These are phyloP conservation scores for Laspeyria flexula DNA, from an alignment of 2,888 invertebrate species.

Conservation along the genomic window DNA sequence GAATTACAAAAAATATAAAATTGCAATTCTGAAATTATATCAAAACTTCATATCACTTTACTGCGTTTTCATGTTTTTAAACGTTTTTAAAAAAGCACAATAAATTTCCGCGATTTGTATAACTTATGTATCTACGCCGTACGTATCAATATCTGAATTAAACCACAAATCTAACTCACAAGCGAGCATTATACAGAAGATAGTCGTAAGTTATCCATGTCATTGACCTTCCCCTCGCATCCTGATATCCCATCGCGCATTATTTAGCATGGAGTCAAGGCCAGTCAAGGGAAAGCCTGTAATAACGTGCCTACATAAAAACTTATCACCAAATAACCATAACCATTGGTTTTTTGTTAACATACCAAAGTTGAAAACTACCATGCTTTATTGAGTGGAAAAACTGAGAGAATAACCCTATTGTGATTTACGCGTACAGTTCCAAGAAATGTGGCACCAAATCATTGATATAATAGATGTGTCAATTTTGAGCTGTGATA, in stretches of 20 bases:
- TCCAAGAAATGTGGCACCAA: constrained; percentile 1
- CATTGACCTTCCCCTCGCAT: constrained; percentile 35
- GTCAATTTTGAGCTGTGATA: no score
- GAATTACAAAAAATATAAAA: no score
- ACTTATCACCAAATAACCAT: constrained; percentile 48
- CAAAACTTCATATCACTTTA: no score
- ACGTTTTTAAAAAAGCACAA: no score
- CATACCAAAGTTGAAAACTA: constrained; percentile 28
- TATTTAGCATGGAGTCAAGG: constrained; percentile 44
- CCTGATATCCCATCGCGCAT: constrained; percentile 29
- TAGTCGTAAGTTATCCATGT: constrained; percentile 6
- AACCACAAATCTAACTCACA: not conserved
- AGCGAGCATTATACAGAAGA: not conserved
- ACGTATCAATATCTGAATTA: not conserved
- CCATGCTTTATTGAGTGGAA: constrained; percentile 31
- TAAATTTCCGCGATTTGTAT: no score
- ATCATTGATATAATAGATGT: not conserved
- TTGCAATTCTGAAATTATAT: no score
- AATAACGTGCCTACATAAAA: constrained; percentile 46
- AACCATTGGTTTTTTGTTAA: constrained; percentile 37
- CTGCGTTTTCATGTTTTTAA: no score
- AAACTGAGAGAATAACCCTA: constrained; percentile 31
- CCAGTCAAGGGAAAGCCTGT: constrained; percentile 49
- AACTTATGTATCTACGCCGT: no score
- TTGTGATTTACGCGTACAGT: constrained; percentile 11